These are phyloP conservation scores for Neomonachus schauinslandi DNA, from an alignment of 2,113 vertebrate species.

Conservation along the genomic window DNA sequence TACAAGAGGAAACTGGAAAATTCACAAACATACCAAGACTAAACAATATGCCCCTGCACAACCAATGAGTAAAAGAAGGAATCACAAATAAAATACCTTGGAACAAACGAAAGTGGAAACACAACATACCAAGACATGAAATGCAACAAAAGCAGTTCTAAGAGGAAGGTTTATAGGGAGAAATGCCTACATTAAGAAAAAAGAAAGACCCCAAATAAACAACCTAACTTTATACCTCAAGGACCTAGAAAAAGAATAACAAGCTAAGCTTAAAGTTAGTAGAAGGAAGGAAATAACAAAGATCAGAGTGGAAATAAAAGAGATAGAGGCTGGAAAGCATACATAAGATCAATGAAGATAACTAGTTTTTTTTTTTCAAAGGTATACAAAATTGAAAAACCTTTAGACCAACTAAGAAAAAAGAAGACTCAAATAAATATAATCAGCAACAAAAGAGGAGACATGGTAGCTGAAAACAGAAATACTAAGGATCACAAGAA, in stretches of 20 bases:
- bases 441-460: background rate
- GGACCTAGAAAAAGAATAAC: background rate
- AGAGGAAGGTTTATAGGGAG: background rate
- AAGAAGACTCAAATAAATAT: background rate
- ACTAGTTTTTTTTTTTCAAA: background rate
- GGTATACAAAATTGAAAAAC: background rate
- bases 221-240: background rate
- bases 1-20: constrained; percentile 4
- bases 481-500: background rate
- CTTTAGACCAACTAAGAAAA: background rate
- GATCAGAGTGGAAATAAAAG: background rate
- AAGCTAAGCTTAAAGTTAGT: background rate
- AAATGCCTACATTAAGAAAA: background rate
- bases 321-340: background rate
- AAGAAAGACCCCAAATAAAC: background rate
- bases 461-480: background rate
- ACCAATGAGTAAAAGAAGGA: background rate
- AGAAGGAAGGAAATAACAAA: background rate
- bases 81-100: background rate
- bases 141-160: background rate
- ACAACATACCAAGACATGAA: background rate
- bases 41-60: background rate
- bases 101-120: background rate
- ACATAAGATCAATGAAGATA: background rate
- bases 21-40: background rate